Base-by-base conservation (phyloP, 2,113 vertebrate genomes). In the Hucho hucho region DNA sequence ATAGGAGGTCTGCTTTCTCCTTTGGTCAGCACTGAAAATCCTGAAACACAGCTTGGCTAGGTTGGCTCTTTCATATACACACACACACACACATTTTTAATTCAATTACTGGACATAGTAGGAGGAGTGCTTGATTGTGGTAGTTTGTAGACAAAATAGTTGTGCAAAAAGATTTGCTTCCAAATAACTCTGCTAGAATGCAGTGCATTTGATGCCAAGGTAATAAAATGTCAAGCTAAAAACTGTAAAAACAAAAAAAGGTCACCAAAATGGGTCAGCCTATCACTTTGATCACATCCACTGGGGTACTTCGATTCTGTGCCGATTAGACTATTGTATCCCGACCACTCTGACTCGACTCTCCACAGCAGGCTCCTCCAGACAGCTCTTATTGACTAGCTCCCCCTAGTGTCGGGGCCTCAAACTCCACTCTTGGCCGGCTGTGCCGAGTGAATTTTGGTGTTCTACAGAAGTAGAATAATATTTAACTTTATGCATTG, bases 341-440 rank as follows among this genome's bases (percentile, higher is more conserved):
- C 58, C 58, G 58, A 64, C 29, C 18, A 12, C 58, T 43, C 28
- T 29, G 6, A 12, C 66, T 43, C 7, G 18, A 28, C 22, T 24
- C 70, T 46, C 32, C 32, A 76, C 46, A 49, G 53, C 16, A 14
- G 61, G 7, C 47, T 69, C 37, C 66, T 69, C 2, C 43, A 61
- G 4, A 26, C 24, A 85, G 66, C 69, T 82, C 69, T 82, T 89
- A 82, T 88, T 81, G 83, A 90, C 89, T 92, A 91, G 91, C 91
- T 86, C 93, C 92, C 91, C 88, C 93, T 93, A 88, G 93, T 92
- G 93, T 61, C 81, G 32, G 79, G 82, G 81, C 74, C 53, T 76
- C 70, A 69, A 79, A 90, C 49, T 87, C 84, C 86, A 86, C 14
- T 58, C 46, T 18, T 70, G 29, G 67, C 7, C 7, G 29, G 12